phyloP scores from a whole-genome alignment of 2,113 vertebrate species.

The Petromus typicus region DNA sequence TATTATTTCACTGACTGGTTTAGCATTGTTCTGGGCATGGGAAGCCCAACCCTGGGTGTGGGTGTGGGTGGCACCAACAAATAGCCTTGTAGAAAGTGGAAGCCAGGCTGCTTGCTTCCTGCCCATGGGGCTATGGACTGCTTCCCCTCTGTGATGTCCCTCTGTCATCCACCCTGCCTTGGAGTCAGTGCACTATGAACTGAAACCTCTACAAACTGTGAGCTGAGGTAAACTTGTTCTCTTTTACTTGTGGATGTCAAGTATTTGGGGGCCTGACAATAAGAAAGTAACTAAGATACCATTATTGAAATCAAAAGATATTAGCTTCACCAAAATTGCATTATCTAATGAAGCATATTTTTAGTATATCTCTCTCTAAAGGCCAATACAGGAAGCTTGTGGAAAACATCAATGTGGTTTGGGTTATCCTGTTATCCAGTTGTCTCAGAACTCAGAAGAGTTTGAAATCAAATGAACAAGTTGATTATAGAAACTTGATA shows the following conservation, averaged over 20 bases:
- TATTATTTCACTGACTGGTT: no score
- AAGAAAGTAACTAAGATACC: not conserved
- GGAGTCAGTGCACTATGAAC: not conserved
- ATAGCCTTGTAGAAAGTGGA: not conserved
- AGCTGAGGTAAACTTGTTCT: not conserved
- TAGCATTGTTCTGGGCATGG: no score
- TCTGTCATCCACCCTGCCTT: not conserved
- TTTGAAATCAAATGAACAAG: constrained; percentile 28
- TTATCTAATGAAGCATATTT: not conserved
- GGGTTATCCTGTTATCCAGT: not conserved
- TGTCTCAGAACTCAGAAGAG: constrained; percentile 25
- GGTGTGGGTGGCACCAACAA: no score
- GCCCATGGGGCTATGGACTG: not conserved
- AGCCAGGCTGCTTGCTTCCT: not conserved
- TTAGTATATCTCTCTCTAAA: not conserved
- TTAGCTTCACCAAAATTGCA: not conserved
- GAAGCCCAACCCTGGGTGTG: not conserved
- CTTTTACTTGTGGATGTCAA: not conserved
- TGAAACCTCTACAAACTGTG: not conserved
- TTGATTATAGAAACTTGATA: not conserved
- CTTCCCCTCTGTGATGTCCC: not conserved
- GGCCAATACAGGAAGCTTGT: not conserved
- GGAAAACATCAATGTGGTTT: constrained; percentile 9
- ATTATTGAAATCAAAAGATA: not conserved
- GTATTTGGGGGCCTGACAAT: not conserved